Percentiles rank a stretch among this genome's conserved stretches.
Conservation (phyloP, 2,888 invertebrate genomes). For the Nomada ruficornis region DNA sequence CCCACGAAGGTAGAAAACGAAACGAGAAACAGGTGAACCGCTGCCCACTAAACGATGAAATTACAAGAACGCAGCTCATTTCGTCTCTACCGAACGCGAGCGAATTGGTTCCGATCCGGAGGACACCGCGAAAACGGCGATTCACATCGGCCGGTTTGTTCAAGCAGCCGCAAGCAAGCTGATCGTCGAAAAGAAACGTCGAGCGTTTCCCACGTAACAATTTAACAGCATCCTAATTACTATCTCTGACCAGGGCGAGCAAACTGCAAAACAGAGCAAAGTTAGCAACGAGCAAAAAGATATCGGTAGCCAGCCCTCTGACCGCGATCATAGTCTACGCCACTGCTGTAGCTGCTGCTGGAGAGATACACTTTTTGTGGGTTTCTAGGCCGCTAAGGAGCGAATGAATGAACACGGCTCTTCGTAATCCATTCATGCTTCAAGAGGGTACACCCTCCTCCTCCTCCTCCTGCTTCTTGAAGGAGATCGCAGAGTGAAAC, state of each 20-base stretch:
- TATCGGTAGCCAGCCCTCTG: slow-evolving; percentile 20
- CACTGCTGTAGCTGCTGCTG: slow-evolving; percentile 56
- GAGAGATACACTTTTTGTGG: slow-evolving; percentile 80
- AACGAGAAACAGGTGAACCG: too few species aligned
- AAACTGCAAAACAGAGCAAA: slow-evolving; percentile 36
- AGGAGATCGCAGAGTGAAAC: slow-evolving; percentile 57
- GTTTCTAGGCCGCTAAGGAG: slow-evolving; percentile 82
- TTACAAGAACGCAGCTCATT: slow-evolving; percentile 1
- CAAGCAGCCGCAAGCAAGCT: not conserved
- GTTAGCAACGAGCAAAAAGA: slow-evolving; percentile 29
- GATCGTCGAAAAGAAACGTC: slow-evolving; percentile 10
- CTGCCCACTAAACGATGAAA: not conserved
- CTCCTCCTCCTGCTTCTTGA: slow-evolving; percentile 61
- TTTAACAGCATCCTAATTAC: slow-evolving; percentile 51
- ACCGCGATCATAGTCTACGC: slow-evolving; percentile 67
- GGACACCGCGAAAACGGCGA: slow-evolving; percentile 8
- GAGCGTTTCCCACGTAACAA: slow-evolving; percentile 34
- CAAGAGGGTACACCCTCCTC: slow-evolving; percentile 77
- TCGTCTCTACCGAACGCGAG: slow-evolving; percentile 3
- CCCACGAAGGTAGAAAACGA: not conserved
- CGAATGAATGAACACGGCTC: slow-evolving; percentile 83
- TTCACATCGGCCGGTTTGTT: slow-evolving; percentile 8
- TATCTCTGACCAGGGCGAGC: slow-evolving; percentile 29
- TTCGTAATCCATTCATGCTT: slow-evolving; percentile 83
- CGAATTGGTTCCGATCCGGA: not conserved